These are phyloP conservation scores for Alviniconcha marisindica DNA, from an alignment of 1,140 invertebrate genomes.

Conservation along the genomic window DNA sequence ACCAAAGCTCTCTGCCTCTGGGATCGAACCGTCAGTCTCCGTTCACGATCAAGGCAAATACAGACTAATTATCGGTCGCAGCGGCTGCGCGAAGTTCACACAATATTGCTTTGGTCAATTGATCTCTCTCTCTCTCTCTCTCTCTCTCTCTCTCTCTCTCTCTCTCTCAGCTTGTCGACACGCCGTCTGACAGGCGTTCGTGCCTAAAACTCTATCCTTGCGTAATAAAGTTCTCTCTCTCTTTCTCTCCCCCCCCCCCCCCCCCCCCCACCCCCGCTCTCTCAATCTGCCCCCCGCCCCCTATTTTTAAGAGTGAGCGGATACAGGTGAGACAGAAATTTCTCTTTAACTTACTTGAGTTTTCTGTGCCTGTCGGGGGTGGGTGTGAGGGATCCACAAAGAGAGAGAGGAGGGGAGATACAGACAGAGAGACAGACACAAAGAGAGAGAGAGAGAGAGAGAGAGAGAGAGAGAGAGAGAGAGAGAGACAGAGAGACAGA, in stretches of 20 bases:
- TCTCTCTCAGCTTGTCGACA: too few relatives aligned
- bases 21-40: neutral
- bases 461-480: constrained; percentile 14
- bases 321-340: neutral
- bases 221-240: too few relatives aligned
- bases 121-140: too few relatives aligned
- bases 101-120: too few relatives aligned
- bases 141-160: too few relatives aligned
- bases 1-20: too few relatives aligned
- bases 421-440: constrained; percentile 2
- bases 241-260: too few relatives aligned
- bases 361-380: neutral
- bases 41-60: neutral
- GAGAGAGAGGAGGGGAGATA: neutral
- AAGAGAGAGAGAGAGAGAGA: constrained; percentile 1
- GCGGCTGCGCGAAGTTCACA: neutral
- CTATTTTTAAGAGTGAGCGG: neutral
- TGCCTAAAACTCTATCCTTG: too few relatives aligned
- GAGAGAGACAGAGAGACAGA: constrained; percentile 1
- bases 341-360: neutral
- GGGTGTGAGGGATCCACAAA: too few relatives aligned
- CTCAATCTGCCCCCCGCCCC: too few relatives aligned
- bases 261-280: too few relatives aligned
- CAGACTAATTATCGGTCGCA: neutral
- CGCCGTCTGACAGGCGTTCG: too few relatives aligned